Base-by-base conservation (phyloP, 2,113 vertebrate genomes). In the Rutilus rutilus region DNA sequence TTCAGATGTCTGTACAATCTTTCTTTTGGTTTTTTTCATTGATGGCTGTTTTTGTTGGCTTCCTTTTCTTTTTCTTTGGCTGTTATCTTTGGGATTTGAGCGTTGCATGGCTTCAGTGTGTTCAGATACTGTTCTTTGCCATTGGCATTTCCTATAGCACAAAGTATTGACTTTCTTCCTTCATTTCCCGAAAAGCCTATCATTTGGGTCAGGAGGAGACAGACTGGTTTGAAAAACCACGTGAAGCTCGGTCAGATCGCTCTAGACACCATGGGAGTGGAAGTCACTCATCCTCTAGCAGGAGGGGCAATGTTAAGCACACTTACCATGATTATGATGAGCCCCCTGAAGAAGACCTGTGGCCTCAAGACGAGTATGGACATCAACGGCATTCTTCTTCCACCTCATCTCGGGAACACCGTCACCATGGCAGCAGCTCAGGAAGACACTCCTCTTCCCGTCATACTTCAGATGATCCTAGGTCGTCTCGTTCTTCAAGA, bases 201-300 rank as follows among this genome's bases (percentile, higher is more conserved):
- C 98, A 99, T 95, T 96, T 99, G 96, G 97, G 98, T 90, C 97
- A 99, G 96, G 98, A 99, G 92, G 98, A 99, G 94, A 99, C 98
- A 85, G 98, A 99, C 93, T 99, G 98, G 98, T 99, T 99, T 96
- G 98, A 99, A 94, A 99, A 99, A 89, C 98, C 98, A 85, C 95
- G 97, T 78, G 98, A 99, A 90, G 96, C 95, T n/a, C 96, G 97
- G 87, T 95, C 96, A 19, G 97, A 99, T 90, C 96, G 97, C 86
- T 97, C 97, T 92, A 96, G 97, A 91, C 97, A 98, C 95, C 97
- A 99, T 25, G 94, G 97, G 90, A 87, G 92, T 89, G 92, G 92
- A 65, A 92, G 96, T 92, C 97, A 99, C 83, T 95, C 96, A 87
- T 96, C 98, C 86, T 94, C 97, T 2, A 96, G 98, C 92, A 97